Evolutionary conservation across 2,888 invertebrate species (phyloP), one percentile per base, ranked within the genome.

Genomic region (Syrphus vitripennis): DNA sequence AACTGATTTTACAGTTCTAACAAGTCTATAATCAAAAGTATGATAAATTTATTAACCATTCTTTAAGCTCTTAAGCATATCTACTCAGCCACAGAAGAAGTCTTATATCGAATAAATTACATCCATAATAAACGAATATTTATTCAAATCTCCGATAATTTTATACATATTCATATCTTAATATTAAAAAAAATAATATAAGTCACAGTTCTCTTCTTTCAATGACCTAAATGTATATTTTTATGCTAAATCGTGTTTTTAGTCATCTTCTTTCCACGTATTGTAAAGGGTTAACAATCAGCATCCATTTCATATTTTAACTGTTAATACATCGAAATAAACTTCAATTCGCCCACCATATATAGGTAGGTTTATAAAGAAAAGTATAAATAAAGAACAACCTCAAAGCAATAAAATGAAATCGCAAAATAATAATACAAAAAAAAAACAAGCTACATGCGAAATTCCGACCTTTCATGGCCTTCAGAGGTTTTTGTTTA

Each of bases 391-490:
- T 16, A 42, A 57, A 50, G 16, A 71, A 77, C 12, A 74, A 69
- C 40, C 48, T 53, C 29, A 72, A 55, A 82, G 57, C 63, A 65
- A 21, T 65, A 37, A 21, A 42, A 57, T 10, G 4, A 10, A 61
- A 9, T 4, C 40, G 14, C 14, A 42, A 53, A 10, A 74, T 10
- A 31, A 9, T n/a, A 31, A 45, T 26, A 48, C 55, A 21, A 63
- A 45, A 55, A 67, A 65, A 65, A 57, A 59, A 14, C 3, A 48
- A 67, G 34, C 29, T 34, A 50, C 63, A 71, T 83, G 80, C 75
- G 75, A 83, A 83, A 80, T 75, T 83, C 59, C 83, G 83, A 83
- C 83, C 83, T 83, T 83, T 80, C 83, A 79, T 83, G 83, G 83
- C 83, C 83, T 83, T 83, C 83, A 83, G 80, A 80, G 55, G 55